phyloP scores from a whole-genome alignment of 2,113 vertebrate genomes.

The Sturnira hondurensis region DNA sequence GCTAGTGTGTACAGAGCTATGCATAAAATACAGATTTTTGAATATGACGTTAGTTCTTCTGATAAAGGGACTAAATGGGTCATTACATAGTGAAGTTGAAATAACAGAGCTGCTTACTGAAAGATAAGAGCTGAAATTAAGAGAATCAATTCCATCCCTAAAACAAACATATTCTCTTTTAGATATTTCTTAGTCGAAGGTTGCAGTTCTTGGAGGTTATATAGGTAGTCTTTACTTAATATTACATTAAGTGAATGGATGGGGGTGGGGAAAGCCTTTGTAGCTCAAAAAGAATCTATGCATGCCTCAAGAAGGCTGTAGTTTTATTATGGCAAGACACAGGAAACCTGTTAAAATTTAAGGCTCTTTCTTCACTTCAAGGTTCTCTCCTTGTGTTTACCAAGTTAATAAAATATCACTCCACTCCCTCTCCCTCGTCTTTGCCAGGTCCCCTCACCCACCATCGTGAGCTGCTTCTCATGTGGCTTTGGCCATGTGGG shows the following conservation, averaged over 20 bases:
- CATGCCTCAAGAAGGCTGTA: neutral
- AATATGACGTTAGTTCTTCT: neutral
- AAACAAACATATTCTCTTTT: neutral
- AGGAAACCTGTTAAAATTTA: neutral
- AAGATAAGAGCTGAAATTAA: too few relatives aligned
- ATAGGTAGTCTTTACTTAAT: neutral
- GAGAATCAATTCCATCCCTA: neutral
- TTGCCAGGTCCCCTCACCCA: neutral
- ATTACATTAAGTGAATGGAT: neutral
- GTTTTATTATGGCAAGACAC: neutral
- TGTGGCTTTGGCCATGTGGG: neutral
- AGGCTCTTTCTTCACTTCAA: neutral
- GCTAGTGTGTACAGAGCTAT: neutral
- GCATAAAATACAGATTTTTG: neutral
- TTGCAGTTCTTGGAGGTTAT: neutral
- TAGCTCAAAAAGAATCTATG: neutral
- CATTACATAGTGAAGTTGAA: neutral
- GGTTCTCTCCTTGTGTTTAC: neutral
- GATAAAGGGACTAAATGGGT: slow-evolving; percentile 24
- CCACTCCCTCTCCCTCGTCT: neutral
- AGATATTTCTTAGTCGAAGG: neutral
- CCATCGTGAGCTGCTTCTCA: neutral
- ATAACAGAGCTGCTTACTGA: neutral
- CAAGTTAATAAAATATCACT: neutral
- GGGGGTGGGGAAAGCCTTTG: neutral